Evolutionary conservation across 1,140 invertebrate genomes (phyloP).

Genomic region (Gonioctena quinquepunctata): DNA sequence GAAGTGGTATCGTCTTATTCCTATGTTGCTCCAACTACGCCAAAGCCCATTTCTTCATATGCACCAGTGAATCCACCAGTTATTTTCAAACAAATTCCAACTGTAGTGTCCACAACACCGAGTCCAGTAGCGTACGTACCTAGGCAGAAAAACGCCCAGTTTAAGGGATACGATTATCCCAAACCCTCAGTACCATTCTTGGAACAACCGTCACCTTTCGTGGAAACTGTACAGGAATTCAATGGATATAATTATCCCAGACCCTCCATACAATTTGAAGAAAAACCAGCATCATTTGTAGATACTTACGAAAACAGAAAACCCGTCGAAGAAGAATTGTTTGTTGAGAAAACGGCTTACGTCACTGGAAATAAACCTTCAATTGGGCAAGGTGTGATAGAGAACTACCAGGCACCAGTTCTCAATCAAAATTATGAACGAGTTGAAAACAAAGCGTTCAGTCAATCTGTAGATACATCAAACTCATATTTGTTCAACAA

Average conservation of each 20-base stretch:
- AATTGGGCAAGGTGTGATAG: constrained; percentile 20
- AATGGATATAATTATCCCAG: constrained; percentile 55
- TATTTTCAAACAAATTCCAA: not conserved
- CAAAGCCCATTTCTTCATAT: constrained; percentile 17
- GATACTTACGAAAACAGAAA: constrained; percentile 45
- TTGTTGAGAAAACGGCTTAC: constrained; percentile 58
- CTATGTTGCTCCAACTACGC: constrained; percentile 17
- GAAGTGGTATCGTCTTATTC: constrained; percentile 3
- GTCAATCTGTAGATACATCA: constrained; percentile 5
- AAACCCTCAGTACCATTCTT: constrained; percentile 56
- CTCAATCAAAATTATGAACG: constrained; percentile 29
- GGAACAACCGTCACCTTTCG: constrained; percentile 47
- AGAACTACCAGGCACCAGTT: constrained; percentile 36
- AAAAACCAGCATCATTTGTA: constrained; percentile 40
- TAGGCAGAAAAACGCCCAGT: constrained; percentile 31
- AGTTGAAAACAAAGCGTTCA: constrained; percentile 5
- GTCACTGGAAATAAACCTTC: constrained; percentile 51
- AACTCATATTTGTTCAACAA: constrained; percentile 20
- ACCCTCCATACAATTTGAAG: constrained; percentile 55
- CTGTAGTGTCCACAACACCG: constrained; percentile 9
- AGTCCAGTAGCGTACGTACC: not conserved
- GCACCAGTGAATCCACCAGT: not conserved
- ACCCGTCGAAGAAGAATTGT: constrained; percentile 56
- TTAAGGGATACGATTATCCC: constrained; percentile 56
- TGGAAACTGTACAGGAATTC: not conserved